Percentiles rank a stretch among this genome's conserved stretches.
Evolutionary conservation across 2,113 vertebrate genomes (phyloP).

Genomic region (Pogona vitticeps): DNA sequence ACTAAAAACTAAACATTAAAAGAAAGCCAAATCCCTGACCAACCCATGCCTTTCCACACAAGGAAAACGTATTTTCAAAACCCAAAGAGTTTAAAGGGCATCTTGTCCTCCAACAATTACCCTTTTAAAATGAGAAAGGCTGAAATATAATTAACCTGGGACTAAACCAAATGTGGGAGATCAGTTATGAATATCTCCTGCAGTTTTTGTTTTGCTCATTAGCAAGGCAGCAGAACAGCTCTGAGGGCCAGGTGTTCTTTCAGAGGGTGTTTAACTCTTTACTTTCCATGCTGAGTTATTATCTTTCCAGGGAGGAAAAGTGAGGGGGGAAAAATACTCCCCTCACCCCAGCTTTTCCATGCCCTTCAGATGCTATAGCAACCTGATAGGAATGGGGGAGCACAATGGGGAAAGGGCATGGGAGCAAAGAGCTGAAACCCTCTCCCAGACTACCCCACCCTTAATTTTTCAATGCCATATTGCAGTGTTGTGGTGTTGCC

Average conservation of each 20-base stretch:
- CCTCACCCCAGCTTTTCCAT: not conserved
- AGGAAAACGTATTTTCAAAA: not conserved
- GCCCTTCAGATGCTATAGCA: not conserved
- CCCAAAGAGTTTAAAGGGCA: not conserved
- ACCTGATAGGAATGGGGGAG: no score
- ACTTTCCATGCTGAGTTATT: not conserved
- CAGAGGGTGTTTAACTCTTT: not conserved
- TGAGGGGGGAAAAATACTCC: no score
- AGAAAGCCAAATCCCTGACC: not conserved
- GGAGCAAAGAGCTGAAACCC: not conserved
- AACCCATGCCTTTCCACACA: not conserved
- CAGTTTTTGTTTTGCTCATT: conserved; percentile 1
- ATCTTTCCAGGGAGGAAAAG: not conserved
- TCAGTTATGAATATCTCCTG: not conserved
- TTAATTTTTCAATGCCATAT: no score
- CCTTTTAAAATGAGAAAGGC: not conserved
- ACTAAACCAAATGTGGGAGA: not conserved
- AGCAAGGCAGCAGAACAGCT: not conserved
- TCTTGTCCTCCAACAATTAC: not conserved
- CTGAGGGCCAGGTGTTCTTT: not conserved
- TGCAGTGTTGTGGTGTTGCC: no score
- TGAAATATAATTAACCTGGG: not conserved
- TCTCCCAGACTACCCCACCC: no score
- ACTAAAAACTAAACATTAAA: no score
- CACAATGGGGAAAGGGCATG: not conserved